A percentile compares a stretch with the other conserved stretches of the same genome.
These are phyloP conservation scores for Carapus acus DNA, from an alignment of 2,797 vertebrate species.

Conservation along the genomic window DNA sequence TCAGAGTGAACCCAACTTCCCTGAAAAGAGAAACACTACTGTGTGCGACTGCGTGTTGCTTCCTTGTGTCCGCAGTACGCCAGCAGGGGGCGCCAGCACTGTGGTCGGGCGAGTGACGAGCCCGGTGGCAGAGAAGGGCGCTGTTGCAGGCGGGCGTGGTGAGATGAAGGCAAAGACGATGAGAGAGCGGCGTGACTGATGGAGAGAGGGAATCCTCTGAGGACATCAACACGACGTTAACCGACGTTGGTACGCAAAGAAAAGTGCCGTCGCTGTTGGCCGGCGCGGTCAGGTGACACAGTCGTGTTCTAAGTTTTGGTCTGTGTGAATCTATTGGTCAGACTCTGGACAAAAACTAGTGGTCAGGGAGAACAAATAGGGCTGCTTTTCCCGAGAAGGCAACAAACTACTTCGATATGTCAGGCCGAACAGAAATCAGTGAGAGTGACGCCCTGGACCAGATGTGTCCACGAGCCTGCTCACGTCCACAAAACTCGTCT, in stretches of 20 bases:
- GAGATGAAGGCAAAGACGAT: neutral
- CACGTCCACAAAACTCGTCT: neutral
- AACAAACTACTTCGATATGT: neutral
- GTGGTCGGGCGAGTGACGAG: no score
- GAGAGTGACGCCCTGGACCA: neutral
- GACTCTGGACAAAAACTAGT: no score
- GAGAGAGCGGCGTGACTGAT: neutral
- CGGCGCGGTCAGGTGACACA: no score
- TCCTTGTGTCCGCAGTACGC: slow-evolving; percentile 21
- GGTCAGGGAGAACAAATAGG: slow-evolving; percentile 5
- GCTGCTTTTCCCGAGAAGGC: slow-evolving; percentile 1
- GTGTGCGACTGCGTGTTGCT: slow-evolving; percentile 2
- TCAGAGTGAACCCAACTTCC: slow-evolving; percentile 27
- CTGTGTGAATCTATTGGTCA: no score
- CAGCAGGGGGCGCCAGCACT: slow-evolving; percentile 30
- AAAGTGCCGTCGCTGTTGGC: neutral
- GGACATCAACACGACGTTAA: slow-evolving; percentile 37
- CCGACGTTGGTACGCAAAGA: slow-evolving; percentile 30
- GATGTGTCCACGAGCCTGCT: neutral
- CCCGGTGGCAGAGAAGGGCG: neutral
- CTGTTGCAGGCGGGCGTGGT: neutral
- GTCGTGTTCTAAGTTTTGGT: no score
- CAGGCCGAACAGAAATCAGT: neutral
- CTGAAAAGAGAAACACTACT: slow-evolving; percentile 40
- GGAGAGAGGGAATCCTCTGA: no score